Conservation (phyloP, 2,888 invertebrate genomes). For the Mythimna albipuncta region DNA sequence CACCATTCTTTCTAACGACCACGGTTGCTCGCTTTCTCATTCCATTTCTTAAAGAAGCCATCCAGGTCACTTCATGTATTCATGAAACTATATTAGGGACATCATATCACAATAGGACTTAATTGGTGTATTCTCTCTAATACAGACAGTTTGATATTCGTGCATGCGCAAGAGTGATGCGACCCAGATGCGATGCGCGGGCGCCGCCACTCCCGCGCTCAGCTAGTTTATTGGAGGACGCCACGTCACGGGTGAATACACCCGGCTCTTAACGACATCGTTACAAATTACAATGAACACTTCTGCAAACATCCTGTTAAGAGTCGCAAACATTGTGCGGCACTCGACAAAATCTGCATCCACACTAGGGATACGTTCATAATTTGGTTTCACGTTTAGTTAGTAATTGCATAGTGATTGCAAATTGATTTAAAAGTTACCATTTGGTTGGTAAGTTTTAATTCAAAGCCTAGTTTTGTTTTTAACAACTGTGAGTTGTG, state of each 20-base stretch:
- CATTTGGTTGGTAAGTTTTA: not conserved
- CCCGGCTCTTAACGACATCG: conserved; percentile 25
- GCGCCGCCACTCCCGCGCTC: conserved; percentile 40
- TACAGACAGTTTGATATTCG: not conserved
- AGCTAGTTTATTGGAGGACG: conserved; percentile 27
- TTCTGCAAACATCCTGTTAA: conserved; percentile 20
- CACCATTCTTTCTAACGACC: too few species aligned
- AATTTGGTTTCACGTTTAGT: not conserved
- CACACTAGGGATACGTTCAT: not conserved
- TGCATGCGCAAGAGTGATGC: conserved; percentile 33
- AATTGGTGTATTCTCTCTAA: not conserved
- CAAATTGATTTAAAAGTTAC: too few species aligned
- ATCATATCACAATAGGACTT: not conserved
- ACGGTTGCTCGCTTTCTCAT: too few species aligned
- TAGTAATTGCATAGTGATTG: too few species aligned
- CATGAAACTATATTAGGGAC: not conserved
- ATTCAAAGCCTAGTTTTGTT: not conserved
- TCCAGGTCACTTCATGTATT: not conserved
- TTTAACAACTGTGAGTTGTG: not conserved
- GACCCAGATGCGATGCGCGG: conserved; percentile 40
- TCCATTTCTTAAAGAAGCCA: too few species aligned
- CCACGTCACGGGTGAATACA: conserved; percentile 45
- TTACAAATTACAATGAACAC: conserved; percentile 20
- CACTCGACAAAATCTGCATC: not conserved
- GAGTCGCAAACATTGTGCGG: conserved; percentile 1